Percentiles rank a stretch among this genome's conserved stretches.
Conservation (phyloP, 92 coral and sea anemone species). For the Siderastrea siderea region DNA sequence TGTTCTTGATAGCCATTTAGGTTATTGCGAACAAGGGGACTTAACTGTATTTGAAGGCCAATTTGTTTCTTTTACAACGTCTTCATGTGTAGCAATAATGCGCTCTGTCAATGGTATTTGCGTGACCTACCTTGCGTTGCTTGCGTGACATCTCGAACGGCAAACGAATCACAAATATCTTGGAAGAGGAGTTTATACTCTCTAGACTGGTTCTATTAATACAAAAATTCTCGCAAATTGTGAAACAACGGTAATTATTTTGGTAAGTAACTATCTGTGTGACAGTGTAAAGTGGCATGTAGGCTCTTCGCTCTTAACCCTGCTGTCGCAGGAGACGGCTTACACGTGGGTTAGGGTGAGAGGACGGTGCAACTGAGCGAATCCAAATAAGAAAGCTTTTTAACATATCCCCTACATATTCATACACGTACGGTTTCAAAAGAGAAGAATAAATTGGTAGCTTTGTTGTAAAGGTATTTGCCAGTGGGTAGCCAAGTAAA, state of each 20-base stretch:
- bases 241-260: slow-evolving; percentile 6
- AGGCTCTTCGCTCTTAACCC: too few relatives aligned
- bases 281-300: not conserved
- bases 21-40: not conserved
- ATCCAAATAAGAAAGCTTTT: not conserved
- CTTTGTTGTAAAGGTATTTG: slow-evolving; percentile 22
- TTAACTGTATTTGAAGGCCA: not conserved
- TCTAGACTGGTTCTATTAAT: not conserved
- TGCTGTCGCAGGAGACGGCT: too few relatives aligned
- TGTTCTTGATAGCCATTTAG: not conserved
- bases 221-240: not conserved
- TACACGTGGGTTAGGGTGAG: too few relatives aligned
- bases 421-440: slow-evolving; percentile 16
- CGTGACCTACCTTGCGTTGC: not conserved
- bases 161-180: slow-evolving; percentile 10
- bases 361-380: not conserved
- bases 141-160: not conserved
- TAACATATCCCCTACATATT: slow-evolving; percentile 9
- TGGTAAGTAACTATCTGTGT: not conserved
- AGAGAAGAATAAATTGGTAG: not conserved
- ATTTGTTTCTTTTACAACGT: too few relatives aligned
- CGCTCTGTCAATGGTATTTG: not conserved
- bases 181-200: not conserved
- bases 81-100: not conserved
- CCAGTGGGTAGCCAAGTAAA: slow-evolving; percentile 35